Evolutionary conservation across 2,113 vertebrate genomes (phyloP).

Genomic region (Neopipo cinnamomea): DNA sequence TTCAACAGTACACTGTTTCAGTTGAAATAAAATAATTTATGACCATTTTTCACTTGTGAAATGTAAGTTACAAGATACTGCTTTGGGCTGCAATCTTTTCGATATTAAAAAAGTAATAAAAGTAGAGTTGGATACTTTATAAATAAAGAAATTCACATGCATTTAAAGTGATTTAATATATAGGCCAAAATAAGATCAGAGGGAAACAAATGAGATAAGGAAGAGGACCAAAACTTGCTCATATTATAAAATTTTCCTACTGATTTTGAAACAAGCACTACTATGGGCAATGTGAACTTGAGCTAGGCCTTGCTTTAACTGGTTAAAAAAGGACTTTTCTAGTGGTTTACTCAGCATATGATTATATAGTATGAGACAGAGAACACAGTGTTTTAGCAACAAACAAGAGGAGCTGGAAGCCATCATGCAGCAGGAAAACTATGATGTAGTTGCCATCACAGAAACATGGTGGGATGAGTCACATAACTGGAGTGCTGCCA

Average conservation of each 20-base stretch:
- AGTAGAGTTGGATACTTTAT: neutral
- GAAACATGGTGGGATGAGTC: too few species aligned
- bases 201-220: neutral
- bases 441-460: too few species aligned
- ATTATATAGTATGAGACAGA: neutral
- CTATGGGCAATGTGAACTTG: neutral
- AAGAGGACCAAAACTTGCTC: neutral
- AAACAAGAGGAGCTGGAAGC: too few species aligned
- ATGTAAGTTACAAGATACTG: neutral
- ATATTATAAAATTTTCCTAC: neutral
- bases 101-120: slow-evolving; percentile 38
- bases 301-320: neutral
- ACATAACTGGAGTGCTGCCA: too few species aligned
- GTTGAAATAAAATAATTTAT: slow-evolving; percentile 27
- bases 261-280: neutral
- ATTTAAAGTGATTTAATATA: neutral
- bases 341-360: neutral
- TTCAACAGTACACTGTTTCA: neutral
- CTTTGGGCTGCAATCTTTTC: neutral
- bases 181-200: neutral
- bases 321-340: neutral
- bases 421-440: too few species aligned
- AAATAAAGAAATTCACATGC: neutral
- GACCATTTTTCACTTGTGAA: neutral
- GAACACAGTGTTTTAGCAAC: neutral